Conservation (phyloP, 35 echinoderm and acorn worm genomes). For the Apostichopus californicus region DNA sequence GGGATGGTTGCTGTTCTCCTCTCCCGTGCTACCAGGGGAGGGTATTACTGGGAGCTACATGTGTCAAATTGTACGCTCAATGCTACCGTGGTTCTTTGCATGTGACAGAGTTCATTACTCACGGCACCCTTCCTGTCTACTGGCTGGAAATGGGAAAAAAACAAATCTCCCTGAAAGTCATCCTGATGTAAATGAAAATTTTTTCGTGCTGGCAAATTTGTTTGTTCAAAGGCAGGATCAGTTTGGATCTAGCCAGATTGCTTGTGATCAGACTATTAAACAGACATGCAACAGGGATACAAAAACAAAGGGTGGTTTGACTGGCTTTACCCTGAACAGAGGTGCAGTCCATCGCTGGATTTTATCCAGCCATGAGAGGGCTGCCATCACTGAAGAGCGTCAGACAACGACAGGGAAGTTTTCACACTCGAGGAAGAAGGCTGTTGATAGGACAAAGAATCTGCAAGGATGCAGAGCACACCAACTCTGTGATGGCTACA, state of each 20-base stretch:
- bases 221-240: background rate
- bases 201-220: slow-evolving; percentile 18
- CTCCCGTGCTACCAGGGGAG: slow-evolving; percentile 18
- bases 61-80: background rate
- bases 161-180: background rate
- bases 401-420: slow-evolving; percentile 60
- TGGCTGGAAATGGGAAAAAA: slow-evolving; percentile 54
- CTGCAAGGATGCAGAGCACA: slow-evolving; percentile 49
- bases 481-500: slow-evolving; percentile 48
- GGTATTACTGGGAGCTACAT: slow-evolving; percentile 55
- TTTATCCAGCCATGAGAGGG: slow-evolving; percentile 51
- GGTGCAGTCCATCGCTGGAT: slow-evolving; percentile 61
- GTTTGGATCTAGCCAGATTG: slow-evolving; percentile 46
- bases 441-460: slow-evolving; percentile 6
- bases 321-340: slow-evolving; percentile 56
- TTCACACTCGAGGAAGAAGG: background rate
- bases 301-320: slow-evolving; percentile 67
- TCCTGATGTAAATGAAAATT: background rate
- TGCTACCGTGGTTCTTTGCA: too few relatives aligned
- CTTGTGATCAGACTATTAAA: slow-evolving; percentile 69
- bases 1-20: background rate
- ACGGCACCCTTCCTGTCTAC: slow-evolving; percentile 22
- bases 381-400: slow-evolving; percentile 41
- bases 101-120: too few relatives aligned
- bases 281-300: slow-evolving; percentile 73